phyloP scores from a whole-genome alignment of 2,797 vertebrate species.

The Furcifer pardalis region DNA sequence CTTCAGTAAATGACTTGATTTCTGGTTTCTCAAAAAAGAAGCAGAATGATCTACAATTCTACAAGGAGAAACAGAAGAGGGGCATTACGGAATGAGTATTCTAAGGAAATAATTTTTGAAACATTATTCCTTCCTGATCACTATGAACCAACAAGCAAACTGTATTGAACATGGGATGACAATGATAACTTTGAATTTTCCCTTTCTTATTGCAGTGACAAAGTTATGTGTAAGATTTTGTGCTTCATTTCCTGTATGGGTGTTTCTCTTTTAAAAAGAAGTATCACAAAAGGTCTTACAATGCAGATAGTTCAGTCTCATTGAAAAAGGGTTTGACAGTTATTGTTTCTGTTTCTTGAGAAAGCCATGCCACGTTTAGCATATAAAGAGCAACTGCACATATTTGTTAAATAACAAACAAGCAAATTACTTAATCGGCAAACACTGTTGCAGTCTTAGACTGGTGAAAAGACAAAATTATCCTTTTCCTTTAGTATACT shows the following conservation, averaged over 20 bases:
- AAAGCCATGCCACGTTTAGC: not conserved
- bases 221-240: not conserved
- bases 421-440: not conserved
- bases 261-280: slow-evolving; percentile 11
- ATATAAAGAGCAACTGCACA: not conserved
- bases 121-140: slow-evolving; percentile 24
- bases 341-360: not conserved
- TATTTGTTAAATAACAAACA: not conserved
- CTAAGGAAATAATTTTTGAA: slow-evolving; percentile 46
- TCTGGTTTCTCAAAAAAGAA: no score
- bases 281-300: not conserved
- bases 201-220: not conserved
- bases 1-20: no score
- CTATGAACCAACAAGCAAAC: not conserved
- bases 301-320: not conserved
- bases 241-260: slow-evolving; percentile 28
- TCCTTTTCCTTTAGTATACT: not conserved
- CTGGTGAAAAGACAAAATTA: no score
- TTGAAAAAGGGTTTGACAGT: not conserved
- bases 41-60: no score
- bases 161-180: slow-evolving; percentile 35
- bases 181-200: slow-evolving; percentile 39
- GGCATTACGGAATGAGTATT: not conserved
- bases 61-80: no score
- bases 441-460: not conserved